Evolutionary conservation across 2,113 vertebrate species (phyloP).

Genomic region (Urocynchramus pylzowi): DNA sequence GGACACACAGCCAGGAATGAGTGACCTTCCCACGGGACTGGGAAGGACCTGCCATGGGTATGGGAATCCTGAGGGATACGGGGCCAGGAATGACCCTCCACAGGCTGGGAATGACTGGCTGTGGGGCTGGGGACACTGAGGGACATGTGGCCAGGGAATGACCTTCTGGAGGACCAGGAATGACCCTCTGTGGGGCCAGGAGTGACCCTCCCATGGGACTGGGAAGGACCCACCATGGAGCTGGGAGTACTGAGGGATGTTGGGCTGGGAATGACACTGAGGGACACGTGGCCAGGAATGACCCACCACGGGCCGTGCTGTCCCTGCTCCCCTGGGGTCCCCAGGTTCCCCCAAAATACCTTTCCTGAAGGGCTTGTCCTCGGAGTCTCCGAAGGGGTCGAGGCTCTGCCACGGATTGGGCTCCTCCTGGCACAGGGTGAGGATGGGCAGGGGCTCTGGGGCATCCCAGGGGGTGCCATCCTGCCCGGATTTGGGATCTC

Average conservation of each 20-base stretch:
- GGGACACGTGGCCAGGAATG: neutral
- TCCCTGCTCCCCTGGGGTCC: neutral
- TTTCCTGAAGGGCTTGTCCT: constrained; percentile 78
- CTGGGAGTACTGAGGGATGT: neutral
- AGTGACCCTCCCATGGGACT: neutral
- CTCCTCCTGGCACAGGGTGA: constrained; percentile 56
- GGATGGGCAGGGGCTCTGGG: neutral
- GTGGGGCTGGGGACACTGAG: neutral
- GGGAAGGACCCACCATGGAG: neutral
- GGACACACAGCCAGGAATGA: too few species aligned
- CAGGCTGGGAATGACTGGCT: too few species aligned
- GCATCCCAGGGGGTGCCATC: accelerated
- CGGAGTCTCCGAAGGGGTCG: constrained; percentile 74
- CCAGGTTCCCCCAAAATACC: constrained; percentile 48
- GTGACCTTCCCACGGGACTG: neutral
- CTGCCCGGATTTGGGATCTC: neutral
- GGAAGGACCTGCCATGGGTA: neutral
- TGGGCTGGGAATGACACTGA: neutral
- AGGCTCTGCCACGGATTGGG: constrained; percentile 79
- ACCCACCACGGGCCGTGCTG: neutral
- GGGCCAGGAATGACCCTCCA: neutral
- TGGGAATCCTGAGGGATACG: too few species aligned
- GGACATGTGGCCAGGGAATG: neutral
- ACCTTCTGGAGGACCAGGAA: neutral
- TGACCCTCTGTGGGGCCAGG: neutral